These are phyloP conservation scores for Scopus umbretta DNA, from an alignment of 2,113 vertebrate species.

Conservation along the genomic window DNA sequence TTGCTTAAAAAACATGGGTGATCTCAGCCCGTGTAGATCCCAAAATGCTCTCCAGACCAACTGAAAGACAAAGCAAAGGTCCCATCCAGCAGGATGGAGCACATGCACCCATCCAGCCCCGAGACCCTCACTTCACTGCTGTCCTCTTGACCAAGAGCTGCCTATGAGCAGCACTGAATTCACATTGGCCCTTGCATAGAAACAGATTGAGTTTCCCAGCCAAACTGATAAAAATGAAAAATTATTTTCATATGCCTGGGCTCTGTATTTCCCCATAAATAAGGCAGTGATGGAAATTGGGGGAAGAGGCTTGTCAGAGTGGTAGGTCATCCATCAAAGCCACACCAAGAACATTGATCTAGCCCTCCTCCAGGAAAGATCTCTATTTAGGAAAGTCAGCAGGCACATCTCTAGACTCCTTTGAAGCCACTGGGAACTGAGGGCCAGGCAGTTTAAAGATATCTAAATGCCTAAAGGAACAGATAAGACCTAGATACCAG, in stretches of 20 bases:
- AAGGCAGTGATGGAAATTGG: background rate
- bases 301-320: background rate
- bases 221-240: constrained; percentile 18
- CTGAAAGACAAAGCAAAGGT: background rate
- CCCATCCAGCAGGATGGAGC: background rate
- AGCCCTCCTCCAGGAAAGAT: background rate
- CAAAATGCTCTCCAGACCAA: background rate
- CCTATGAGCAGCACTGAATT: background rate
- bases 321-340: background rate
- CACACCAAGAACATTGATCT: background rate
- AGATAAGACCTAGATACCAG: background rate
- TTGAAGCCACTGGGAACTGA: background rate
- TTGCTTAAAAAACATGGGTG: background rate
- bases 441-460: background rate
- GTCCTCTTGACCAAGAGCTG: background rate
- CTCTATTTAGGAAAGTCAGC: background rate
- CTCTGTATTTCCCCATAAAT: background rate
- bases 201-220: background rate
- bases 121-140: rapidly evolving
- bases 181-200: rapidly evolving
- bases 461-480: background rate
- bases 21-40: background rate
- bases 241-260: background rate
- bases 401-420: background rate
- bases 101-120: background rate